phyloP scores from a whole-genome alignment of 1,140 invertebrate genomes.

The Drosophila tsacasi region DNA sequence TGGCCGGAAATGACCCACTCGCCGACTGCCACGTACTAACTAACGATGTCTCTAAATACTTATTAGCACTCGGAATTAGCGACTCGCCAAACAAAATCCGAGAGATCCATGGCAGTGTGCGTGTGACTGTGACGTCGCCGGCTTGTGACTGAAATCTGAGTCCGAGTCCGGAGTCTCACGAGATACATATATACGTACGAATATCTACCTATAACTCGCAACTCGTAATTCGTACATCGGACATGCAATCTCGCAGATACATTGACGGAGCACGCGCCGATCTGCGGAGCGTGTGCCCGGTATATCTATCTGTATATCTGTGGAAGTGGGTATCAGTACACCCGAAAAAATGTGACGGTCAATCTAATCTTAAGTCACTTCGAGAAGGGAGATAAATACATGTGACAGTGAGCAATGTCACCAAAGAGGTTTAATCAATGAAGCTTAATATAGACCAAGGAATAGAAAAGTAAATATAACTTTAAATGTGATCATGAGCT shows the following conservation, averaged over 20 bases:
- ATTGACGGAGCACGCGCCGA: conserved; percentile 60
- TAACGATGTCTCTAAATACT: conserved; percentile 78
- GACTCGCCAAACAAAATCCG: conserved; percentile 27
- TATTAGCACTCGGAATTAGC: conserved; percentile 76
- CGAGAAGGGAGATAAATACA: neutral
- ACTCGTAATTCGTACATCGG: conserved; percentile 44
- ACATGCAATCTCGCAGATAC: conserved; percentile 33
- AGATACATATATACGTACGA: conserved; percentile 5
- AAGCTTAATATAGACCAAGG: neutral
- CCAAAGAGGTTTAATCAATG: neutral
- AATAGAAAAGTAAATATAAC: neutral
- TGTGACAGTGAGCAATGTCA: neutral
- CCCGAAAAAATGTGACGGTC: conserved; percentile 3
- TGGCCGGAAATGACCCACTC: conserved; percentile 58
- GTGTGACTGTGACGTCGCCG: conserved; percentile 61
- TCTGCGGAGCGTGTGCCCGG: conserved; percentile 14
- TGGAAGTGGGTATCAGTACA: conserved; percentile 4
- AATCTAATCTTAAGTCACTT: conserved; percentile 3
- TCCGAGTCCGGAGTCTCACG: conserved; percentile 7
- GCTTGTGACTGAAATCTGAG: conserved; percentile 49
- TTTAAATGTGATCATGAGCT: neutral
- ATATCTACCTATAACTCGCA: conserved; percentile 51
- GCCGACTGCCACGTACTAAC: conserved; percentile 57
- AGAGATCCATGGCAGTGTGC: conserved; percentile 16
- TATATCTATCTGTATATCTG: conserved; percentile 6